A percentile compares a stretch with the other conserved stretches of the same genome.
phyloP scores from a whole-genome alignment of 1,140 invertebrate genomes.

The Dysdera silvatica region DNA sequence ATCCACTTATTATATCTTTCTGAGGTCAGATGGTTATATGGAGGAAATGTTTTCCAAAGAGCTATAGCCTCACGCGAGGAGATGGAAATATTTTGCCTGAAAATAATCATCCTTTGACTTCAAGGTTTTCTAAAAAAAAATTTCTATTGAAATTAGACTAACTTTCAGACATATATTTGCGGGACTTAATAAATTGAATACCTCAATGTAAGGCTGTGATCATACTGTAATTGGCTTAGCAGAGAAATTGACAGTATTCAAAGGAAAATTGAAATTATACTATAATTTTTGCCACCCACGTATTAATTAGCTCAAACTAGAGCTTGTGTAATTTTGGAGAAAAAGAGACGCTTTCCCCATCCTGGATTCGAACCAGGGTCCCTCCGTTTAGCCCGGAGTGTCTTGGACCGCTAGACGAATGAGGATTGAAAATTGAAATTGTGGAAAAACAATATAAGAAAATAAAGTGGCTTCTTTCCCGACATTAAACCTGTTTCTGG shows the following conservation, averaged over 20 bases:
- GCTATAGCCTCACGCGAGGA: constrained; percentile 13
- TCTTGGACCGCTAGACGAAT: too few relatives aligned
- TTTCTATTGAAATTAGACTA: constrained; percentile 9
- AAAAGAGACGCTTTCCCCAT: too few relatives aligned
- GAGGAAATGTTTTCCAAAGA: constrained; percentile 6
- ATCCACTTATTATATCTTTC: constrained; percentile 1
- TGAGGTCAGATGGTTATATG: constrained; percentile 10
- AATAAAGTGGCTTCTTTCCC: constrained; percentile 7
- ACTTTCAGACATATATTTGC: constrained; percentile 10
- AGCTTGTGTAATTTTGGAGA: too few relatives aligned
- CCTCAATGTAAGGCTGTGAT: constrained; percentile 7
- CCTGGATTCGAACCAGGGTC: too few relatives aligned
- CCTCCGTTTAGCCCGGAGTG: too few relatives aligned
- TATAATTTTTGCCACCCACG: too few relatives aligned
- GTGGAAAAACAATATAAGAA: background rate
- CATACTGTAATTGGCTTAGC: constrained; percentile 4
- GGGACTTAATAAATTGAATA: constrained; percentile 15
- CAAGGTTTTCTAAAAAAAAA: background rate
- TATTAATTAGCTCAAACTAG: too few relatives aligned
- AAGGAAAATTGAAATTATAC: constrained; percentile 17
- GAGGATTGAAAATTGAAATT: too few relatives aligned
- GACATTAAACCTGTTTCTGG: constrained; percentile 1
- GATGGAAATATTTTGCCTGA: constrained; percentile 3
- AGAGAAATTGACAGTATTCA: constrained; percentile 11
- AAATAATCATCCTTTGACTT: constrained; percentile 1